These are phyloP conservation scores for Nomada hirtipes DNA, from an alignment of 2,888 invertebrate species.

Conservation along the genomic window DNA sequence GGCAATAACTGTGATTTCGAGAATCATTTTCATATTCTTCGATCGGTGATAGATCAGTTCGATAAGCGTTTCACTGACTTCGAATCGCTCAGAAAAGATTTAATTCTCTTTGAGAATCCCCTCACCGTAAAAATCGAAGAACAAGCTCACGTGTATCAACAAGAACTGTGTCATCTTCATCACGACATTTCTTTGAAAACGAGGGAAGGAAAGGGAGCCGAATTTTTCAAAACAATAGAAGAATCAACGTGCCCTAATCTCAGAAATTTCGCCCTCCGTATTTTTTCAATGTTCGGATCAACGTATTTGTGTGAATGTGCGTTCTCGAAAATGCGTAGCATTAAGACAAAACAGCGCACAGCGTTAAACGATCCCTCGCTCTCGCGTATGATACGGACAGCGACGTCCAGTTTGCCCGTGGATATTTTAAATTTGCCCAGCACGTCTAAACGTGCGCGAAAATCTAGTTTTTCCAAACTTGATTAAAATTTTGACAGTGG, in stretches of 20 bases:
- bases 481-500: neutral
- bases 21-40: too few species aligned
- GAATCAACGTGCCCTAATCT: slow-evolving; percentile 39
- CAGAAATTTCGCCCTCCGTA: slow-evolving; percentile 86
- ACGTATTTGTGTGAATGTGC: slow-evolving; percentile 37
- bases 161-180: too few species aligned
- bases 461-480: slow-evolving; percentile 9
- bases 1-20: too few species aligned
- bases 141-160: too few species aligned
- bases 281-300: slow-evolving; percentile 85
- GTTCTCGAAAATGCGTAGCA: slow-evolving; percentile 25
- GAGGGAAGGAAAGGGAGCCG: neutral
- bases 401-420: neutral
- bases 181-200: neutral
- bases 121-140: too few species aligned
- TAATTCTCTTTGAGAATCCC: too few species aligned
- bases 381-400: neutral
- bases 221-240: slow-evolving; percentile 21
- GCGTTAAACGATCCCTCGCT: slow-evolving; percentile 17
- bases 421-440: slow-evolving; percentile 6
- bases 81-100: too few species aligned
- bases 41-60: too few species aligned
- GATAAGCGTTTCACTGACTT: too few species aligned
- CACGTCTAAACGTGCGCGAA: slow-evolving; percentile 9
- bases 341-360: slow-evolving; percentile 4